A percentile compares a stretch with the other conserved stretches of the same genome.
phyloP scores from a whole-genome alignment of 2,888 invertebrate species.

The Nematopogon swammerdamellus region DNA sequence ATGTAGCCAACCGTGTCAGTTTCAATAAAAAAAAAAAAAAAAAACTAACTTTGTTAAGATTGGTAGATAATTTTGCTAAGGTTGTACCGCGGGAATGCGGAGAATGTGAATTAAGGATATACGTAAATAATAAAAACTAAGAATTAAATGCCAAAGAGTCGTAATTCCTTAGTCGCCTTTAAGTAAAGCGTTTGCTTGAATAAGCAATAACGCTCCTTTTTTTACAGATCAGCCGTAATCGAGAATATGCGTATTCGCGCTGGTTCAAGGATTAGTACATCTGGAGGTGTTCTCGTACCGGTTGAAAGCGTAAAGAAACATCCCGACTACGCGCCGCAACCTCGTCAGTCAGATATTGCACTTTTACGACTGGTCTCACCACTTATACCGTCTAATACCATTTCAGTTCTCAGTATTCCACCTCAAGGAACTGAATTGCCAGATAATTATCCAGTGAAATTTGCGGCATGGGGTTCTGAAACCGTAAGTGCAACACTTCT shows the following conservation, averaged over 20 bases:
- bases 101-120: too few species aligned
- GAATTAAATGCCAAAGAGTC: too few species aligned
- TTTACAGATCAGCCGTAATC: not conserved
- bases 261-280: not conserved
- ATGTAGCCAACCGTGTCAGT: too few species aligned
- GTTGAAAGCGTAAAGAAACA: not conserved
- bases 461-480: slow-evolving; percentile 2
- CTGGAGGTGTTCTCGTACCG: not conserved
- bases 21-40: too few species aligned
- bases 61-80: too few species aligned
- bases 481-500: too few species aligned
- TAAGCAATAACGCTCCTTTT: too few species aligned
- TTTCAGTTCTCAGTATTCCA: slow-evolving; percentile 1
- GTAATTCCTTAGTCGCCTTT: too few species aligned
- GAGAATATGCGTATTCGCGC: slow-evolving; percentile 1
- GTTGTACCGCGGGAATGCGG: too few species aligned
- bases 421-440: slow-evolving; percentile 1
- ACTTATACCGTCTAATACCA: not conserved
- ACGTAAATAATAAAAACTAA: too few species aligned
- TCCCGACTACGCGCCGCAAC: not conserved
- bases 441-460: not conserved
- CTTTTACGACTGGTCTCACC: not conserved
- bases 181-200: too few species aligned
- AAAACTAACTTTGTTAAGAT: too few species aligned
- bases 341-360: not conserved